These are phyloP conservation scores for Priocnemis perturbator DNA, from an alignment of 2,888 invertebrate genomes.

Conservation along the genomic window DNA sequence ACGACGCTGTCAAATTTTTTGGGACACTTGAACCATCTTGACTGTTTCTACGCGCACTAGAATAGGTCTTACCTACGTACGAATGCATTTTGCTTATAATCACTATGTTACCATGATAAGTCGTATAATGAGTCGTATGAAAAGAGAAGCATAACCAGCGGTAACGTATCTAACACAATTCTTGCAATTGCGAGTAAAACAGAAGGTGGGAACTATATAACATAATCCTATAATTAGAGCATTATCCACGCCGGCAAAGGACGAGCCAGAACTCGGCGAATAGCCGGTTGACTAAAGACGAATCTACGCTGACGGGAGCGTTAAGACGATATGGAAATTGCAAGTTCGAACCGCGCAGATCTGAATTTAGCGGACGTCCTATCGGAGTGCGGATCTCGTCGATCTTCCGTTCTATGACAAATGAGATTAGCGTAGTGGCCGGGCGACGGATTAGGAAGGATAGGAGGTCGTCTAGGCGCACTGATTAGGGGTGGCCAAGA, in stretches of 20 bases:
- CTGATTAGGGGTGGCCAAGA: slow-evolving; percentile 66
- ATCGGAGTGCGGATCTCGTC: slow-evolving; percentile 48
- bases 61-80: too few species aligned
- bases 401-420: slow-evolving; percentile 65
- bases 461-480: slow-evolving; percentile 54
- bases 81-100: too few species aligned
- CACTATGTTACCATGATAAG: too few species aligned
- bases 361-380: slow-evolving; percentile 59
- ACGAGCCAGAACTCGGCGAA: slow-evolving; percentile 6
- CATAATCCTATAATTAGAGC: too few species aligned
- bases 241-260: too few species aligned
- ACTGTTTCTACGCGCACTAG: too few species aligned
- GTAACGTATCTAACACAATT: too few species aligned
- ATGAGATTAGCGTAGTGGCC: slow-evolving; percentile 67
- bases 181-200: too few species aligned
- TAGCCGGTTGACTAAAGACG: slow-evolving; percentile 3
- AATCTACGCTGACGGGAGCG: neutral
- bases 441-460: slow-evolving; percentile 62
- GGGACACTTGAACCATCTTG: neutral
- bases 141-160: too few species aligned
- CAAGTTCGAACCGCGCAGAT: neutral
- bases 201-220: too few species aligned
- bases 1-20: slow-evolving; percentile 31
- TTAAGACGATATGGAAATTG: neutral
- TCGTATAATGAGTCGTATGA: too few species aligned